Percentiles rank a stretch among this genome's conserved stretches.
These are phyloP conservation scores for Harpagus bidentatus DNA, from an alignment of 2,113 vertebrate genomes.

Conservation along the genomic window DNA sequence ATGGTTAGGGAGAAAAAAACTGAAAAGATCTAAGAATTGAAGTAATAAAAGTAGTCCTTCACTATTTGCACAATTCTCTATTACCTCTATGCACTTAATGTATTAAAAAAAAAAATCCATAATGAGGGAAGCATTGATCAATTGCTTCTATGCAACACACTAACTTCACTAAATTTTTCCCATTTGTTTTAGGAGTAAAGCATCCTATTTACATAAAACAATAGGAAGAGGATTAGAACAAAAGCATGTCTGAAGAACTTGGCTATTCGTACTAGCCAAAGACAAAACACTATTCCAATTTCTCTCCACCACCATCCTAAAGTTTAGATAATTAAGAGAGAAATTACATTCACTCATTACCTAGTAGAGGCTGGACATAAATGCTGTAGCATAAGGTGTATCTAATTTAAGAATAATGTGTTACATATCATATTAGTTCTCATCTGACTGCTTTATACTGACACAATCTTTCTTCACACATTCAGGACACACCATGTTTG, in stretches of 20 bases:
- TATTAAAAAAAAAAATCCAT: background rate
- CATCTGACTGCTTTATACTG: background rate
- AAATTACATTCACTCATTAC: background rate
- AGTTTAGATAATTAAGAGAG: background rate
- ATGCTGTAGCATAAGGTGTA: background rate
- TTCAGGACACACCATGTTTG: background rate
- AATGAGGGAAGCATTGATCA: background rate
- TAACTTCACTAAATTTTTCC: background rate
- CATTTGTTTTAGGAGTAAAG: background rate
- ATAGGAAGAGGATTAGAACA: background rate
- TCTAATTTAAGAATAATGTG: background rate
- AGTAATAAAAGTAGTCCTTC: background rate
- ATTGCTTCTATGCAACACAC: background rate
- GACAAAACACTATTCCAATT: background rate
- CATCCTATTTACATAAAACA: background rate
- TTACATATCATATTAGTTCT: background rate
- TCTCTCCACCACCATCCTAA: background rate
- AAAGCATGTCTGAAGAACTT: background rate
- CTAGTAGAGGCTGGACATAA: background rate
- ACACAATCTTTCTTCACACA: background rate
- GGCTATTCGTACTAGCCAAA: background rate
- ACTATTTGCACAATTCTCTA: background rate
- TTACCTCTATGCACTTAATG: background rate
- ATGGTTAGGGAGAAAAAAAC: background rate
- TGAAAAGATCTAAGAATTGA: background rate